Base-by-base conservation (phyloP, 2,888 invertebrate genomes). In the Drosophila yooni region DNA sequence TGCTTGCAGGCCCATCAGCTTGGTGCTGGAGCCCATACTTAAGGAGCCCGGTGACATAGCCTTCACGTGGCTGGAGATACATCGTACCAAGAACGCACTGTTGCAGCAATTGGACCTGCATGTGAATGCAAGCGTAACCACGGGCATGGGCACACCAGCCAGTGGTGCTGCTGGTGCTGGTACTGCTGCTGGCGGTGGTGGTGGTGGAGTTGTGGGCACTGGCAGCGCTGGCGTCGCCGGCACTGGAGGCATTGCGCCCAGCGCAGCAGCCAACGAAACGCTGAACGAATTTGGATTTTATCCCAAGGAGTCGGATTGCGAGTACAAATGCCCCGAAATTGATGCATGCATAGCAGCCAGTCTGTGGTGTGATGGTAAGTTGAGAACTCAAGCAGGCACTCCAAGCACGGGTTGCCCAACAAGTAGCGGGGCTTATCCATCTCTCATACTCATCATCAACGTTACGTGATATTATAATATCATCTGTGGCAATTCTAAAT, bases 1-100 rank as follows among this genome's bases (percentile, higher is more conserved):
- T 61, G 18, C 57, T 72, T 76, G 91, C 54, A 93, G 95, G 64
- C 95, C 95, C 6, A 94, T 95, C 4, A 95, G 94, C 72, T 94
- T 96, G 82, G 92, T 96, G 15, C 92, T 96, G 29, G 96, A 96
- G 84, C 96, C 96, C 91, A 95, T 96, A 27, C 95, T 95, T 1
- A 93, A 94, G 60, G 97, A 97, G 92, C 93, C 95, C n/a, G 97
- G 97, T 36, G 94, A 94, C 60, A 96, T 96, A 57, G 95, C 95
- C n/a, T 95, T 97, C 87, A 95, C 96, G 68, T 97, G 97, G 97
- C 94, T 97, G 91, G 96, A 96, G 91, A 96, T 96, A 77, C 95
- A 94, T 67, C 94, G 96, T 79, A 95, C 95, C 56, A 94, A 95
- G 76, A 94, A 95, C 40, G 94, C 95, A 29, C 93, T 95, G 36